These are phyloP conservation scores for Camponotus fellah DNA, from an alignment of 2,888 invertebrate genomes.

Conservation along the genomic window DNA sequence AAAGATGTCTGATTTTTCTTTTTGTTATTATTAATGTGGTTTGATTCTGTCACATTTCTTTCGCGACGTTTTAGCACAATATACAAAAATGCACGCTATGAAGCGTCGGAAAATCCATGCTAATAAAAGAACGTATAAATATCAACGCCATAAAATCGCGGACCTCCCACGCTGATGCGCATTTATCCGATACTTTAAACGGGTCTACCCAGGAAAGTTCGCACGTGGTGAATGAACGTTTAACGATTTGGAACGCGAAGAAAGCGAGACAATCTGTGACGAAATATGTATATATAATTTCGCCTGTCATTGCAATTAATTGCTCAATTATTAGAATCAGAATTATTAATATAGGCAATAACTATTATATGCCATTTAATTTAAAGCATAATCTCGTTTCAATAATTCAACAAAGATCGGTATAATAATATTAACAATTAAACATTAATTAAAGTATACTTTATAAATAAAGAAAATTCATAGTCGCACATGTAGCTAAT, in stretches of 20 bases:
- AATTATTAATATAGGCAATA: slow-evolving; percentile 6
- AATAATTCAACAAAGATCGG: neutral
- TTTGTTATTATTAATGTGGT: neutral
- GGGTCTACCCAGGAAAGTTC: slow-evolving; percentile 27
- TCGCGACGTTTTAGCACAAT: neutral
- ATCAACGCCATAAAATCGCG: slow-evolving; percentile 59
- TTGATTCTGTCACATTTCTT: neutral
- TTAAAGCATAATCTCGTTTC: neutral
- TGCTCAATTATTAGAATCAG: neutral
- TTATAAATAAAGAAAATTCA: neutral
- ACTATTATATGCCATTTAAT: neutral
- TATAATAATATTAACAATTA: slow-evolving; percentile 5
- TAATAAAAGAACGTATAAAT: slow-evolving; percentile 72
- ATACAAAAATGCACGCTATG: slow-evolving; percentile 3
- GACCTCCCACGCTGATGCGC: slow-evolving; percentile 70
- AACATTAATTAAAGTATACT: neutral
- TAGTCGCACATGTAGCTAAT: neutral
- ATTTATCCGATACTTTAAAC: slow-evolving; percentile 62
- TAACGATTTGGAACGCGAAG: slow-evolving; percentile 35
- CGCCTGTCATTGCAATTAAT: slow-evolving; percentile 15
- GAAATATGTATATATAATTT: neutral
- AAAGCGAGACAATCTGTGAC: neutral
- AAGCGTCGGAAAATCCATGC: slow-evolving; percentile 74
- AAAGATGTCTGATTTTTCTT: neutral
- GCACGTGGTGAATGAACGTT: slow-evolving; percentile 44